A percentile compares a stretch with the other conserved stretches of the same genome.
Conservation (phyloP, 2,888 invertebrate genomes). For the Folsomia candida region DNA sequence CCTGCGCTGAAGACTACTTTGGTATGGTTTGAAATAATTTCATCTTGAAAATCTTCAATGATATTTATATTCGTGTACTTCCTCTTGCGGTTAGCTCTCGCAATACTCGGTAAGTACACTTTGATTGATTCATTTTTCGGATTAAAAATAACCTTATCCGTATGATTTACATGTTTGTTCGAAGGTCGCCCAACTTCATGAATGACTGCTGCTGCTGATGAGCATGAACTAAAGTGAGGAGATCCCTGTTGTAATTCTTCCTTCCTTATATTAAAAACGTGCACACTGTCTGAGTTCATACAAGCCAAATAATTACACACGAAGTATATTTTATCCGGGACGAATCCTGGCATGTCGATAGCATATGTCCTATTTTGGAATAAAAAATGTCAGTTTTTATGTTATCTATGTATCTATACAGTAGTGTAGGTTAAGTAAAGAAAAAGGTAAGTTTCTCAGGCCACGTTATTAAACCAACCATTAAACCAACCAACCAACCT, state of each 20-base stretch:
- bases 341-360: slow-evolving; percentile 38
- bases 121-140: slow-evolving; percentile 45
- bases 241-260: slow-evolving; percentile 27
- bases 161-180: neutral
- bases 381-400: no score
- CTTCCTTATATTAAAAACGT: slow-evolving; percentile 41
- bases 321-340: slow-evolving; percentile 37
- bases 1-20: slow-evolving; percentile 31
- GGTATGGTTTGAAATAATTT: slow-evolving; percentile 34
- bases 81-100: slow-evolving; percentile 41
- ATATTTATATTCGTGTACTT: slow-evolving; percentile 32
- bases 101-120: slow-evolving; percentile 42
- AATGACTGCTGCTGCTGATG: no score
- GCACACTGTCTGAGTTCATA: slow-evolving; percentile 26
- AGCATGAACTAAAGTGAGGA: no score
- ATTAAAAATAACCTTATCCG: slow-evolving; percentile 41
- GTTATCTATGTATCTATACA: no score
- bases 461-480: no score
- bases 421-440: no score
- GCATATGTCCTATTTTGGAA: slow-evolving; percentile 42
- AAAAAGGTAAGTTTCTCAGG: no score
- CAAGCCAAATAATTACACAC: slow-evolving; percentile 39
- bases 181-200: no score
- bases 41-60: slow-evolving; percentile 44
- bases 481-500: no score